Conservation (phyloP, 2,888 invertebrate species). For the Hypercompe scribonia region DNA sequence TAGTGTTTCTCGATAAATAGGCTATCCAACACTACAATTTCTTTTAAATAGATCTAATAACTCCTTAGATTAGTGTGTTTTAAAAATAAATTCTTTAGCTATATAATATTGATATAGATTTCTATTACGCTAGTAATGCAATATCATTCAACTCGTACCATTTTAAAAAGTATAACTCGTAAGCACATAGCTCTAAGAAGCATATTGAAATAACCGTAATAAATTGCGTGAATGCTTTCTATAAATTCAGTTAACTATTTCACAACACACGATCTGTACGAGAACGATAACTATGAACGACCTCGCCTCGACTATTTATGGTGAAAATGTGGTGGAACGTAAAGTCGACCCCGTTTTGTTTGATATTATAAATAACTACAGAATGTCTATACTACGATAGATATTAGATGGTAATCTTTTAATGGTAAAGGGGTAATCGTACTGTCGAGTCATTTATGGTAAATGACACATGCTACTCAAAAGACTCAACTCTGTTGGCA, state of each 20-base stretch:
- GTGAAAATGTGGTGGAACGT: constrained; percentile 34
- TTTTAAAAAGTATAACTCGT: neutral
- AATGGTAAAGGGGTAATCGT: neutral
- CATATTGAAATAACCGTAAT: neutral
- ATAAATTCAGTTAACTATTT: constrained; percentile 10
- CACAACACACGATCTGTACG: constrained; percentile 10
- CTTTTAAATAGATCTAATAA: too few relatives aligned
- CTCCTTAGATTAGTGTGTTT: too few relatives aligned
- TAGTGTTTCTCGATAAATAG: too few relatives aligned
- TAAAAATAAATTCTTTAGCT: too few relatives aligned
- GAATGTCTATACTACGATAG: neutral
- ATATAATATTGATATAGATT: too few relatives aligned
- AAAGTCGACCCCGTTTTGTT: constrained; percentile 32
- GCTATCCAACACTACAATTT: too few relatives aligned
- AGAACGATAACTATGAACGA: constrained; percentile 39
- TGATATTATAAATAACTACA: constrained; percentile 19
- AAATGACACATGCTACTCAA: too few relatives aligned
- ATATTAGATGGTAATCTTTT: neutral
- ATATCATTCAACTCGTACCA: neutral
- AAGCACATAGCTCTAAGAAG: neutral
- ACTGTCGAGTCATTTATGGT: too few relatives aligned
- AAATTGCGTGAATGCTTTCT: neutral
- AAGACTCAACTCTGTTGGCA: too few relatives aligned
- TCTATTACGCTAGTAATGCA: neutral
- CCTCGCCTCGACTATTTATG: constrained; percentile 46